phyloP scores from a whole-genome alignment of 23 tunicate species.

The Trididemnum nubilum region DNA sequence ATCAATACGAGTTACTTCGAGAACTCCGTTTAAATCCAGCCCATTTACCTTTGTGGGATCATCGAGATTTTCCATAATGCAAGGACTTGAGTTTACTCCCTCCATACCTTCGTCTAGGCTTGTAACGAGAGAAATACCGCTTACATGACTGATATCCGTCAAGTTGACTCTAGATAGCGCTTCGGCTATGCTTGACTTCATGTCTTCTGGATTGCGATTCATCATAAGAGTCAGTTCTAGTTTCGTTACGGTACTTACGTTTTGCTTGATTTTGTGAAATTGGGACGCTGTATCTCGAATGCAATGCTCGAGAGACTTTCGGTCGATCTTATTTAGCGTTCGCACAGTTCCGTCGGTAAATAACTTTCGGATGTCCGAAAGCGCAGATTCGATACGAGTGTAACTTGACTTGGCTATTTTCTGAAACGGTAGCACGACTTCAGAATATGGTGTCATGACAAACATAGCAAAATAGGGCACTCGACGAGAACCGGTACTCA shows the following conservation, averaged over 20 bases:
- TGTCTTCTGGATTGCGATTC: slow-evolving; percentile 1
- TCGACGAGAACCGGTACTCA: slow-evolving; percentile 58
- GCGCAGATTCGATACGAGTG: slow-evolving; percentile 29
- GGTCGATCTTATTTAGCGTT: background rate
- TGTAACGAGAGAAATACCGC: slow-evolving; percentile 34
- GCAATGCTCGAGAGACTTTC: slow-evolving; percentile 32
- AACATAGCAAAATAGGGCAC: slow-evolving; percentile 62
- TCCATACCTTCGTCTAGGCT: background rate
- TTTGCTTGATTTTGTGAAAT: slow-evolving; percentile 64
- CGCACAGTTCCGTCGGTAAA: slow-evolving; percentile 11
- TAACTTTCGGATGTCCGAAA: slow-evolving; percentile 29
- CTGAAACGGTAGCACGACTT: slow-evolving; percentile 61
- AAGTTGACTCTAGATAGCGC: slow-evolving; percentile 33
- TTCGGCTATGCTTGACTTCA: slow-evolving; percentile 8
- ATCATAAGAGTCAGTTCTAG: slow-evolving; percentile 64
- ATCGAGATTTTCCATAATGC: background rate
- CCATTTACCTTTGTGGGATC: background rate
- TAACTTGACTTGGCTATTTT: slow-evolving; percentile 39
- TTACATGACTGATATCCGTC: slow-evolving; percentile 40
- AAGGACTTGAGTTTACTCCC: background rate
- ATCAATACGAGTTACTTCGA: slow-evolving; percentile 48
- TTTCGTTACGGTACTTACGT: slow-evolving; percentile 30
- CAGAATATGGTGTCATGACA: slow-evolving; percentile 46
- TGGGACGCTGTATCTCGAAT: slow-evolving; percentile 50
- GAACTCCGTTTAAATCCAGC: slow-evolving; percentile 37